These are phyloP conservation scores for Emydocephalus ijimae DNA, from an alignment of 2,113 vertebrate genomes.

Conservation along the genomic window DNA sequence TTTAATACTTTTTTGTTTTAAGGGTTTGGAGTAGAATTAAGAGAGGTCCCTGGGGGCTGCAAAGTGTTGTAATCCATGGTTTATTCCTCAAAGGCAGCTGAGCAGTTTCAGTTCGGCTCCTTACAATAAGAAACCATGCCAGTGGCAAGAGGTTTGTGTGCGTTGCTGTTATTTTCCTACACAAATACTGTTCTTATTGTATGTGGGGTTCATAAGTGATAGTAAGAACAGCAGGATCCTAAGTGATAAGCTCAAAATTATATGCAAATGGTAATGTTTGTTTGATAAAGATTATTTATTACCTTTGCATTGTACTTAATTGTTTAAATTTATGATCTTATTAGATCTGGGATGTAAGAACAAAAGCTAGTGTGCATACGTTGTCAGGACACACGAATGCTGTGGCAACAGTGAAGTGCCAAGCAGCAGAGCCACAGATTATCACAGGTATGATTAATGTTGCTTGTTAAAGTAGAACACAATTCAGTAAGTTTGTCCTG, in stretches of 20 bases:
- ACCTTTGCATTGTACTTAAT: not conserved
- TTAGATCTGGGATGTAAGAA: conserved; percentile 96
- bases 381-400: conserved; percentile 95
- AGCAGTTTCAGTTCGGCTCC: not conserved
- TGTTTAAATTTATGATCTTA: not conserved
- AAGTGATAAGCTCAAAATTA: not conserved
- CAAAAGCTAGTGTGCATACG: conserved; percentile 95
- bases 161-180: not conserved
- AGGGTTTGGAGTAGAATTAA: not conserved
- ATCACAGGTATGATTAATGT: conserved; percentile 80
- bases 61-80: not conserved
- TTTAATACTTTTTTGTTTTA: not conserved
- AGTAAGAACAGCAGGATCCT: not conserved
- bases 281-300: not conserved
- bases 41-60: not conserved
- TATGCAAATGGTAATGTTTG: not conserved
- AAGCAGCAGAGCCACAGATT: conserved; percentile 92
- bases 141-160: not conserved
- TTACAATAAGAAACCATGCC: not conserved
- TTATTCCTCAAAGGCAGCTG: not conserved
- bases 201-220: not conserved
- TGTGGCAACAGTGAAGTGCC: conserved; percentile 93
- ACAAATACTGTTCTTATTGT: not conserved
- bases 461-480: conserved; percentile 2
- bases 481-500: not conserved